Conservation (phyloP, 2,797 vertebrate species). For the Artibeus jamaicensis region DNA sequence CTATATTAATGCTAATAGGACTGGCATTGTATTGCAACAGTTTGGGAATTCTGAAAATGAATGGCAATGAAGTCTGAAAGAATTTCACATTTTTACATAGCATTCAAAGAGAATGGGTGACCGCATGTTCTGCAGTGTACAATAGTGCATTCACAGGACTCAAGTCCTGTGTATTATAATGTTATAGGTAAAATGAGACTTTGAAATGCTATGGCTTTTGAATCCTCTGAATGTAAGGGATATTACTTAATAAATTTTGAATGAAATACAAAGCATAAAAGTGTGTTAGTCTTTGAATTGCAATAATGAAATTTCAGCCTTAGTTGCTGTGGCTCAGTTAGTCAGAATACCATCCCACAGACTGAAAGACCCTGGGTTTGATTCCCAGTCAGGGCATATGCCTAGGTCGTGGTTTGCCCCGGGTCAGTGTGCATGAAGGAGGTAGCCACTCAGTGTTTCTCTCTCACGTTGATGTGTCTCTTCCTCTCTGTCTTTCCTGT, state of each 20-base stretch:
- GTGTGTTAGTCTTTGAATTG: neutral
- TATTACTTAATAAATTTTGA: slow-evolving; percentile 21
- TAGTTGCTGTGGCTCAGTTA: neutral
- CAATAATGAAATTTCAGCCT: neutral
- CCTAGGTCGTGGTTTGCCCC: too few species aligned
- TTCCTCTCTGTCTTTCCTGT: too few species aligned
- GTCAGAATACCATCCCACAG: neutral
- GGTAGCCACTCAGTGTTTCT: too few species aligned
- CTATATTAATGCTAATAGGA: neutral
- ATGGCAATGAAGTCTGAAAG: neutral
- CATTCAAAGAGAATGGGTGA: neutral
- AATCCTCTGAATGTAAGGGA: neutral
- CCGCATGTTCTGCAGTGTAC: too few species aligned
- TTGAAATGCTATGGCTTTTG: neutral
- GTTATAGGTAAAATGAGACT: neutral
- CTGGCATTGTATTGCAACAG: neutral
- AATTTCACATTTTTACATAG: neutral
- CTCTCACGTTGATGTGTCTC: too few species aligned
- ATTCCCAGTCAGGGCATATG: too few species aligned
- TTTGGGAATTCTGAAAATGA: neutral
- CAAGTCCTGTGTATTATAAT: neutral
- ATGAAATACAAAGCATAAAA: neutral
- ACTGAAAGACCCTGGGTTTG: neutral
- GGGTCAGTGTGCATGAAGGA: too few species aligned
- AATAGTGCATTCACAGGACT: neutral